Conservation (phyloP, 2,797 vertebrate genomes). For the Mormyrus hasselquistii region DNA sequence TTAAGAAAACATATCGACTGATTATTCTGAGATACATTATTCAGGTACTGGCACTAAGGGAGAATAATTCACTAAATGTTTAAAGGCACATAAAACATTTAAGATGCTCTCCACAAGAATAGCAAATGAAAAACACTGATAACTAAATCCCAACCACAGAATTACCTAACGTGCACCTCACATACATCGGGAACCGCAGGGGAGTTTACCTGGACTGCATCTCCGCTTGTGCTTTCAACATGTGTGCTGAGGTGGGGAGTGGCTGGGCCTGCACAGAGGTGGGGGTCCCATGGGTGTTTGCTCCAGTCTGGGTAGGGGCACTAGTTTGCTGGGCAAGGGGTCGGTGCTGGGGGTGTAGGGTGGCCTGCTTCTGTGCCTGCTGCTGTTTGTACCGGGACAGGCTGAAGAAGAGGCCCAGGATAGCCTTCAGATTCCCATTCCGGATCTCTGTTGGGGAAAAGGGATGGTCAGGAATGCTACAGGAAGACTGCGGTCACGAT, state of each 20-base stretch:
- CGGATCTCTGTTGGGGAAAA: slow-evolving; percentile 77
- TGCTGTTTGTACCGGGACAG: slow-evolving; percentile 95
- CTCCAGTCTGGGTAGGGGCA: slow-evolving; percentile 59
- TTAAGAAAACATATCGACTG: slow-evolving; percentile 15
- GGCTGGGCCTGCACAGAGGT: slow-evolving; percentile 50
- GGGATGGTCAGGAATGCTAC: background rate
- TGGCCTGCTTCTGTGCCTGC: slow-evolving; percentile 67
- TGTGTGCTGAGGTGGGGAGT: slow-evolving; percentile 57
- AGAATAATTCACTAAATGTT: slow-evolving; percentile 4
- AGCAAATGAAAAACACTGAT: slow-evolving; percentile 10
- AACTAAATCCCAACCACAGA: background rate
- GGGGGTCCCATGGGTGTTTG: slow-evolving; percentile 59
- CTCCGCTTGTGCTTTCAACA: slow-evolving; percentile 78
- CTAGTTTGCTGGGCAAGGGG: slow-evolving; percentile 64
- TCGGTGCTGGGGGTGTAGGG: slow-evolving; percentile 55
- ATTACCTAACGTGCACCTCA: background rate
- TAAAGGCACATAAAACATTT: slow-evolving; percentile 16
- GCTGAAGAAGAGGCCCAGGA: slow-evolving; percentile 96
- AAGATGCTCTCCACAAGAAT: background rate
- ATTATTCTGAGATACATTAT: slow-evolving; percentile 2
- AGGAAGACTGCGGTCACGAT: background rate
- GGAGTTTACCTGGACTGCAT: slow-evolving; percentile 92
- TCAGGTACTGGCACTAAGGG: background rate
- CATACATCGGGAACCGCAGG: background rate
- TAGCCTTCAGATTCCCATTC: slow-evolving; percentile 97